These are phyloP conservation scores for Phoxinus dragarum DNA, from an alignment of 2,797 vertebrate species.

Conservation along the genomic window DNA sequence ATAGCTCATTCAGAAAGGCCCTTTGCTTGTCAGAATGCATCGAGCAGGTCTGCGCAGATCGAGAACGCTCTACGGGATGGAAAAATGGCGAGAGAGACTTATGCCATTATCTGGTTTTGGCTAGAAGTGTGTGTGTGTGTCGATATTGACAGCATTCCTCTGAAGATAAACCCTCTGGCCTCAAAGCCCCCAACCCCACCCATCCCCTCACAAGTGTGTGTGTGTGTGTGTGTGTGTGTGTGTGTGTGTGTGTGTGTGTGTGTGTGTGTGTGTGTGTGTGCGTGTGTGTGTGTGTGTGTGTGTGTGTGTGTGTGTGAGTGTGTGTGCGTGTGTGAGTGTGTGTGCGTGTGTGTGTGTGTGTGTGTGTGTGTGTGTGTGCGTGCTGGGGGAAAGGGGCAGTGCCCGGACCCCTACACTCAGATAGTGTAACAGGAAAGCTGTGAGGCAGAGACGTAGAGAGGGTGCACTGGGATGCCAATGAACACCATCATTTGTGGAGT, in stretches of 20 bases:
- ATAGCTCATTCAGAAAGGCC: slow-evolving; percentile 59
- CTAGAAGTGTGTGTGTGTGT: slow-evolving; percentile 75
- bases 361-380: slow-evolving; percentile 59
- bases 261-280: slow-evolving; percentile 58
- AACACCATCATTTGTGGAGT: slow-evolving; percentile 53
- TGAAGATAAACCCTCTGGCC: slow-evolving; percentile 79
- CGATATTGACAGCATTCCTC: slow-evolving; percentile 82
- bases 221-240: slow-evolving; percentile 46
- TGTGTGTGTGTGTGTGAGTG: slow-evolving; percentile 63
- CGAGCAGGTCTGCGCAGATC: slow-evolving; percentile 68
- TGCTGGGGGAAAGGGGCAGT: slow-evolving; percentile 62
- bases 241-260: slow-evolving; percentile 64
- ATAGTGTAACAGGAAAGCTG: slow-evolving; percentile 69
- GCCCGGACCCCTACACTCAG: slow-evolving; percentile 67
- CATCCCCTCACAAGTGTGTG: slow-evolving; percentile 52
- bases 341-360: slow-evolving; percentile 56
- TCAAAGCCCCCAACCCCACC: slow-evolving; percentile 65
- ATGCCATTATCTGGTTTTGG: slow-evolving; percentile 64
- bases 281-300: slow-evolving; percentile 54
- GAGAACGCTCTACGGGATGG: slow-evolving; percentile 66
- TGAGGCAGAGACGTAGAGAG: slow-evolving; percentile 9
- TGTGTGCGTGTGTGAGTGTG: slow-evolving; percentile 61
- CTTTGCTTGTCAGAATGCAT: slow-evolving; percentile 77
- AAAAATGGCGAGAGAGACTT: slow-evolving; percentile 32
- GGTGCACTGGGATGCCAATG: slow-evolving; percentile 54